Evolutionary conservation across 2,888 invertebrate species (phyloP), one percentile per base, ranked within the genome.

Genomic region (Dorcus parallelipipedus): DNA sequence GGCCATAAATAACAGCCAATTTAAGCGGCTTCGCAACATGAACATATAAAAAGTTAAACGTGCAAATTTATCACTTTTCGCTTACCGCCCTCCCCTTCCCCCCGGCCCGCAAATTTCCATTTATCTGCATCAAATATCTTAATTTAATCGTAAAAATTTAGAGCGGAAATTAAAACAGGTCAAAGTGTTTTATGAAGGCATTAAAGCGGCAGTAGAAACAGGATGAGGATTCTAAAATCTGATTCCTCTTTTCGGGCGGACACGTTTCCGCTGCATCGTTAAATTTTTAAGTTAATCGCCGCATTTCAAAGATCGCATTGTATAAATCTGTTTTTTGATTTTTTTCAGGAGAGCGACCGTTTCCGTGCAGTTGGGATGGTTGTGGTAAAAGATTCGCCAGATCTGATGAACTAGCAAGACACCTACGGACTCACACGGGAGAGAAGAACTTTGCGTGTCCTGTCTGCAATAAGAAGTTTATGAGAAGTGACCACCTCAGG

Each of bases 371-470:
- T 54, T 86, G 86, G 86, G 72, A 78, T 20, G 81, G 80, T n/a
- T 86, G 86, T 73, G 84, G 81, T 9, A 86, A 86, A 72, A 72
- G 84, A 61, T 86, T 86, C 71, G 86, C 86, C 3, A 78, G 86
- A 56, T 86, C 86, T 9, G 86, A 86, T 71, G 86, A 86, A 71
- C 73, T 86, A 48, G 84, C 86, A 1, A 76, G 86, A 58, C 86
- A 86, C 73, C 81, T 81, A 54, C 74, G 86, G 43, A 86, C 86
- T 38, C 86, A 86, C 73, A 86, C 86, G 9, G 86, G 86, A 6
- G 86, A 86, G 70, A 86, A 86, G 77, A 84, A 84, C 69, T 86
- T 86, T 71, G 76, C 78, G 23, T 86, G 86, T 73, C 84, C 85
- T 2, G 81, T 84, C 49, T 86, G 86, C 76, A 80, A 80, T 67